A percentile compares a stretch with the other conserved stretches of the same genome.
These are phyloP conservation scores for Virgularia gustaviana DNA, from an alignment of 92 coral and sea anemone species.

Conservation along the genomic window DNA sequence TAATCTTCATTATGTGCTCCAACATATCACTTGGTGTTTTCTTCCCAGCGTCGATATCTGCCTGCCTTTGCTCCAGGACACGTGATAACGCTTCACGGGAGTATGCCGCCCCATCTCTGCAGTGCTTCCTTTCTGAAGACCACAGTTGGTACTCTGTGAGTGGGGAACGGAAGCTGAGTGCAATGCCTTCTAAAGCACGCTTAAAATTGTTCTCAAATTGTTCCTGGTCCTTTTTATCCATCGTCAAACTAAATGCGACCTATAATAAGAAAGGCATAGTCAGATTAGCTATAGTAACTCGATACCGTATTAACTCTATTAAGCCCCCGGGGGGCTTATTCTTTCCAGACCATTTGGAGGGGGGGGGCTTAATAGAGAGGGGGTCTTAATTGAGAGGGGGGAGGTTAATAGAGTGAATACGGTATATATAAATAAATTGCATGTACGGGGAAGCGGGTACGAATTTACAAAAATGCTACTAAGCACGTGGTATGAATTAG, in stretches of 20 bases:
- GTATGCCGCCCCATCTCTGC: constrained; percentile 61
- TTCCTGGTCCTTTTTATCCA: constrained; percentile 58
- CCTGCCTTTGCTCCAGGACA: constrained; percentile 62
- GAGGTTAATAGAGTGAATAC: too few relatives aligned
- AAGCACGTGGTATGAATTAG: too few relatives aligned
- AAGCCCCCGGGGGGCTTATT: too few relatives aligned
- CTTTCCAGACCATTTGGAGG: too few relatives aligned
- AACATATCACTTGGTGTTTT: constrained; percentile 63
- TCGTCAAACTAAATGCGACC: constrained; percentile 76
- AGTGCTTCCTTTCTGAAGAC: constrained; percentile 52
- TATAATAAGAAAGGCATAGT: constrained; percentile 2
- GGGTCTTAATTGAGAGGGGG: too few relatives aligned
- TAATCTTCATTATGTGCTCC: constrained; percentile 61
- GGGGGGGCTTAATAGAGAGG: too few relatives aligned
- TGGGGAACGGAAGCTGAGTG: constrained; percentile 76
- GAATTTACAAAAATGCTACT: too few relatives aligned
- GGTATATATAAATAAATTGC: too few relatives aligned
- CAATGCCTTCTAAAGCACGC: constrained; percentile 66
- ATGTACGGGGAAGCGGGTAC: too few relatives aligned
- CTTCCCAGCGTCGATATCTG: constrained; percentile 46
- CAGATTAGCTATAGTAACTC: not conserved
- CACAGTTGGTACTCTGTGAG: constrained; percentile 25
- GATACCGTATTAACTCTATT: too few relatives aligned
- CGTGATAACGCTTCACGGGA: constrained; percentile 61
- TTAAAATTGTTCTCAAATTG: constrained; percentile 67